These are phyloP conservation scores for Xiphorhynchus elegans DNA, from an alignment of 2,113 vertebrate genomes.

Conservation along the genomic window DNA sequence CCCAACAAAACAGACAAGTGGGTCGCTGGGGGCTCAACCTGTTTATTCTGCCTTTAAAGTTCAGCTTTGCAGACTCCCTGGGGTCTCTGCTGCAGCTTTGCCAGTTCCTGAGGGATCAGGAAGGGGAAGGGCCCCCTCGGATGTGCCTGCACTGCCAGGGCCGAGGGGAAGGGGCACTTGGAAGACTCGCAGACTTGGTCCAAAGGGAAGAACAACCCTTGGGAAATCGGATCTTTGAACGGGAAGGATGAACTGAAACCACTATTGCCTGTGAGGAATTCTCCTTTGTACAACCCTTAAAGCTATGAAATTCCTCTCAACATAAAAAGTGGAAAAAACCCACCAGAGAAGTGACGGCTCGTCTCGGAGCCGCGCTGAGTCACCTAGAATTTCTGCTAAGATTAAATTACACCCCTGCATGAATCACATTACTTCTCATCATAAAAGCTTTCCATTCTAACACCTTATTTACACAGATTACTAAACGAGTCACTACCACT, in stretches of 20 bases:
- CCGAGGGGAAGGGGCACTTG: constrained; percentile 47
- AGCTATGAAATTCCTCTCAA: constrained; percentile 83
- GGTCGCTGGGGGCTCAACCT: neutral
- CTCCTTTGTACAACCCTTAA: constrained; percentile 79
- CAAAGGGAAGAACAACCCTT: constrained; percentile 41
- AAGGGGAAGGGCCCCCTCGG: constrained; percentile 51
- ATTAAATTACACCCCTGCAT: constrained; percentile 80
- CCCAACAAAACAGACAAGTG: neutral
- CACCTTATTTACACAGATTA: constrained; percentile 86
- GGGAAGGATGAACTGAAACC: constrained; percentile 54
- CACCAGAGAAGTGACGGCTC: constrained; percentile 66
- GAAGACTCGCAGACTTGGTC: constrained; percentile 59
- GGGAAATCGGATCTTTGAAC: constrained; percentile 31
- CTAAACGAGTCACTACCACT: constrained; percentile 80
- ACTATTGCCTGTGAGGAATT: constrained; percentile 82
- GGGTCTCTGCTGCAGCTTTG: constrained; percentile 63
- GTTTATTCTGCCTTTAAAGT: neutral
- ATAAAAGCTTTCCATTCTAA: constrained; percentile 79
- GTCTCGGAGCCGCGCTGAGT: constrained; percentile 60
- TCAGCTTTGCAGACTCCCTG: neutral
- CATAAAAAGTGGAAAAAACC: constrained; percentile 69
- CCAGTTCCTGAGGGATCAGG: constrained; percentile 76
- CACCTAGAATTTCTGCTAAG: constrained; percentile 77
- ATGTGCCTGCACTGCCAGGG: constrained; percentile 30
- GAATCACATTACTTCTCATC: constrained; percentile 77